Evolutionary conservation across 2,113 vertebrate species (phyloP).

Genomic region (Rhea pennata): DNA sequence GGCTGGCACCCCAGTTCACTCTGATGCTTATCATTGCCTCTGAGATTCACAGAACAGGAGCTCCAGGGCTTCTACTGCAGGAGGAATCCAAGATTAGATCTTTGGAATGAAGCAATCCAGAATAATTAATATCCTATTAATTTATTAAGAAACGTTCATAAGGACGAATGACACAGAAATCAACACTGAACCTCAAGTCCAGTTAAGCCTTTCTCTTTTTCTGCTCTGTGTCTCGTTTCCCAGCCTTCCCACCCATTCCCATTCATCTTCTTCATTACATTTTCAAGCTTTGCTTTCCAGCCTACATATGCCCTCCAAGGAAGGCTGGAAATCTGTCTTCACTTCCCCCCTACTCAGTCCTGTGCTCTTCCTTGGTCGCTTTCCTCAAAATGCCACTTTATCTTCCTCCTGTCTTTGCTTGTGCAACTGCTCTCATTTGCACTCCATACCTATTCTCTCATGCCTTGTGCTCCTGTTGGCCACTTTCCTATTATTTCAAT

Average conservation of each 20-base stretch:
- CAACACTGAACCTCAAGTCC: background rate
- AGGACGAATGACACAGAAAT: background rate
- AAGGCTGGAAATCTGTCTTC: background rate
- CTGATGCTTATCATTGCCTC: background rate
- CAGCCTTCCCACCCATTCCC: background rate
- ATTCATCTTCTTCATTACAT: background rate
- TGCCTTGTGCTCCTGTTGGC: fast-evolving
- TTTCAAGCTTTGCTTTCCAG: background rate
- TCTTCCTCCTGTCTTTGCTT: background rate
- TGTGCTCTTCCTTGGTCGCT: background rate
- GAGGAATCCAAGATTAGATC: background rate
- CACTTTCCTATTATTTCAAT: background rate
- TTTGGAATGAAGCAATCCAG: background rate
- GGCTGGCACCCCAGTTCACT: background rate
- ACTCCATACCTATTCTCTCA: background rate
- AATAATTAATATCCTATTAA: background rate
- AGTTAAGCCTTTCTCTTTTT: background rate
- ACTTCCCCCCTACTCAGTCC: background rate
- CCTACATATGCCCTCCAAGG: background rate
- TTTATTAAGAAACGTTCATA: background rate
- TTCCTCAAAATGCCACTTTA: background rate
- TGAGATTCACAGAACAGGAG: background rate
- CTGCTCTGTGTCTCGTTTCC: background rate
- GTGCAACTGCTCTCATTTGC: background rate
- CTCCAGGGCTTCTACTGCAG: background rate